phyloP scores from a whole-genome alignment of 2,113 vertebrate genomes.

The Nothocercus nigrocapillus region DNA sequence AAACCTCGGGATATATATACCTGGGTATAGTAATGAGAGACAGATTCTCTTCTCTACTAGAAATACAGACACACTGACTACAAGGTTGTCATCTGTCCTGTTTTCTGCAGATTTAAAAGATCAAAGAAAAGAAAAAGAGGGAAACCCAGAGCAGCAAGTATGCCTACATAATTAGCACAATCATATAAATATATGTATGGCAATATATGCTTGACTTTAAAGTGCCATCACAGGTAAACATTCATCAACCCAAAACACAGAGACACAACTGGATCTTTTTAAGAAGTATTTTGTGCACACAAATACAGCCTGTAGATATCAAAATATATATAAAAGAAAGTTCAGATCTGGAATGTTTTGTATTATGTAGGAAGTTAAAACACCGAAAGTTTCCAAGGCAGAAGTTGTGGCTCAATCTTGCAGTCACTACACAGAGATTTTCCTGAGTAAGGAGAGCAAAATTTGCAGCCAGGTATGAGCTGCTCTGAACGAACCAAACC shows the following conservation, averaged over 20 bases:
- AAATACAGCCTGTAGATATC: neutral
- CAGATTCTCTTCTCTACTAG: neutral
- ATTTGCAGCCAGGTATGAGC: too few species aligned
- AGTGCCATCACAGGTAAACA: neutral
- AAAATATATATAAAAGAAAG: neutral
- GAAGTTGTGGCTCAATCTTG: neutral
- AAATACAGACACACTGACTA: neutral
- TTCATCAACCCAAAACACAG: neutral
- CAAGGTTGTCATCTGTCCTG: neutral
- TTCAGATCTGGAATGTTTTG: neutral
- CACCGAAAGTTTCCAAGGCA: neutral
- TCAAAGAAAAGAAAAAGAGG: neutral
- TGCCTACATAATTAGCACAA: neutral
- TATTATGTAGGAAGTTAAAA: neutral
- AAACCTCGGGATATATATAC: neutral
- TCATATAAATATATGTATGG: neutral
- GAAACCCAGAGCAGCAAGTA: neutral
- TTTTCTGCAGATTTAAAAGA: neutral
- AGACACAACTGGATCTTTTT: neutral
- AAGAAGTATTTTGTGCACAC: neutral
- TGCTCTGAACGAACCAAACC: too few species aligned
- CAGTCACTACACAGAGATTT: neutral
- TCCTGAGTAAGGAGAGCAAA: too few species aligned
- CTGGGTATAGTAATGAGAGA: neutral
- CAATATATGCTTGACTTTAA: neutral